These are phyloP conservation scores for Lutjanus campechanus DNA, from an alignment of 2,797 vertebrate genomes.

Conservation along the genomic window DNA sequence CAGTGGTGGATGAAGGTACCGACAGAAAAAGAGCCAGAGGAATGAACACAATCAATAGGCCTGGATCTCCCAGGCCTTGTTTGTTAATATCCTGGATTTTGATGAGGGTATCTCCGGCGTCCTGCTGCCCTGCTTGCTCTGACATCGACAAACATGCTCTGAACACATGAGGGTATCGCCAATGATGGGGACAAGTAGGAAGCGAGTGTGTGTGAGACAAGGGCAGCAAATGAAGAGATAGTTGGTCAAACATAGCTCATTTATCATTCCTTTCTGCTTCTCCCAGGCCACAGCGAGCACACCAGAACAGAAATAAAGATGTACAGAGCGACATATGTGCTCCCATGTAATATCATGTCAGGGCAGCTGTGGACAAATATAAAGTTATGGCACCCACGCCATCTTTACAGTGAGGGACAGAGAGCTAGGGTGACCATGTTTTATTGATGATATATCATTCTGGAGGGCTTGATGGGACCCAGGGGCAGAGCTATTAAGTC, in stretches of 20 bases:
- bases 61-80: slow-evolving; percentile 39
- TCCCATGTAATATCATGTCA: slow-evolving; percentile 45
- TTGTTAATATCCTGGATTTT: slow-evolving; percentile 66
- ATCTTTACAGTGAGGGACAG: slow-evolving; percentile 49
- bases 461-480: slow-evolving; percentile 57
- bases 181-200: slow-evolving; percentile 10
- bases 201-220: slow-evolving; percentile 1
- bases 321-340: slow-evolving; percentile 27
- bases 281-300: slow-evolving; percentile 26
- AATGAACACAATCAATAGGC: slow-evolving; percentile 56
- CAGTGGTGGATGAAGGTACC: slow-evolving; percentile 22
- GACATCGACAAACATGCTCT: slow-evolving; percentile 40
- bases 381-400: slow-evolving; percentile 52
- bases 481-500: slow-evolving; percentile 61
- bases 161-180: slow-evolving; percentile 8
- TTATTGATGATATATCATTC: slow-evolving; percentile 71
- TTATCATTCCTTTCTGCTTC: slow-evolving; percentile 40
- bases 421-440: slow-evolving; percentile 48
- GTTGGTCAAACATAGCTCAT: slow-evolving; percentile 46
- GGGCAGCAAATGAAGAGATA: slow-evolving; percentile 50
- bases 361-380: slow-evolving; percentile 63
- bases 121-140: slow-evolving; percentile 24
- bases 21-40: slow-evolving; percentile 36
- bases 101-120: slow-evolving; percentile 37
- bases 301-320: slow-evolving; percentile 50